Evolutionary conservation across 2,888 invertebrate species (phyloP), one percentile per base, ranked within the genome.

Genomic region (Liopterus haemorrhoidalis): DNA sequence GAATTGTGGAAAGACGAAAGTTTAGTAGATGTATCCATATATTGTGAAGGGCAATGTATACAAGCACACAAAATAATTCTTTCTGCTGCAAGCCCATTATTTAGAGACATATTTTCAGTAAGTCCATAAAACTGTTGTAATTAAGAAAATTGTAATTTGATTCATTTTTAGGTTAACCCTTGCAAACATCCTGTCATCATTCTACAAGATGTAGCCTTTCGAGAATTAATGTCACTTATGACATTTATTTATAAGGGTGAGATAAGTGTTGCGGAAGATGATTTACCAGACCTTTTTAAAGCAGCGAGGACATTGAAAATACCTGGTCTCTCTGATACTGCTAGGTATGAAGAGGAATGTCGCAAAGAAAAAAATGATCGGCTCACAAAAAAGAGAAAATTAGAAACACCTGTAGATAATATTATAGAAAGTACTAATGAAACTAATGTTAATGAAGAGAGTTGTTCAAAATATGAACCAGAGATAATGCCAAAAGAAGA

Each of bases 191-290:
- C 82, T 55, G 81, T 83, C 65, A 80, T 83, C 69, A 81, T 83
- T 57, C 72, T 83, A 48, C 78, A 82, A 65, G 82, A 82, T 69
- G 80, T 82, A 56, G 76, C 78, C 61, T 78, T 78, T 54, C 72
- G 72, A 52, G 81, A 81, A 57, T 66, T 83, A 58, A 74, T 75
- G 57, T 78, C 79, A 19, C 62, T 82, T 36, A 69, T 83, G 52
- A 76, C 77, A 59, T 83, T 82, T 63, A 82, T 83, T 74, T 83
- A 83, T 61, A 79, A 81, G 59, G 83, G 83, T 4, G 82, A 83
- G 65, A 82, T 83, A 14, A 79, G 81, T 66, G 80, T 83, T 33
- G 79, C 80, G 33, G 81, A 82, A 58, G 79, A 81, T 56, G 80
- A 81, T 59, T 67, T 83, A 52, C 76, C 79, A 28, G 72, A 79